These are phyloP conservation scores for Drosophila quadrilineata DNA, from an alignment of 1,140 invertebrate genomes.

Conservation along the genomic window DNA sequence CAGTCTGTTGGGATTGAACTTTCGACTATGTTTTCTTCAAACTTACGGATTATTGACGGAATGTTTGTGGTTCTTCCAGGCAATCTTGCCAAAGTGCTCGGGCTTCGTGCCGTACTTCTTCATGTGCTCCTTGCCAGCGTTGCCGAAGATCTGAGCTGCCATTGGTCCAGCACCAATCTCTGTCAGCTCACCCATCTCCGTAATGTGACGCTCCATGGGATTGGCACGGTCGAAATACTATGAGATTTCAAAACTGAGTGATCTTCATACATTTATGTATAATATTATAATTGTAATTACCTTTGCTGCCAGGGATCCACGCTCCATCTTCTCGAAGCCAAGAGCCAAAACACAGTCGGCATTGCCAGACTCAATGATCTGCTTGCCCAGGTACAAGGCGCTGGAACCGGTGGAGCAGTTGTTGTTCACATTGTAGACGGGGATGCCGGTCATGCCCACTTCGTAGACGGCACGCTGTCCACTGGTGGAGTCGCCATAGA, in stretches of 20 bases:
- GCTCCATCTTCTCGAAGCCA: conserved; percentile 99
- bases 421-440: conserved; percentile 99
- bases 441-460: conserved; percentile 97
- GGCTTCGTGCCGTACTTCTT: conserved; percentile 95
- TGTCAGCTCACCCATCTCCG: conserved; percentile 90
- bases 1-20: conserved; percentile 2
- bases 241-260: neutral
- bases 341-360: conserved; percentile 95
- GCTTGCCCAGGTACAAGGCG: conserved; percentile 94
- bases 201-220: conserved; percentile 96
- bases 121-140: conserved; percentile 98
- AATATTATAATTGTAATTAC: conserved; percentile 65
- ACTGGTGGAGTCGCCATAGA: conserved; percentile 98
- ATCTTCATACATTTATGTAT: too few relatives aligned
- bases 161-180: conserved; percentile 91
- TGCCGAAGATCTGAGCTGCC: conserved; percentile 98
- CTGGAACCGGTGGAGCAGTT: conserved; percentile 98
- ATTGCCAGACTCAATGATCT: conserved; percentile 93
- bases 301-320: conserved; percentile 91
- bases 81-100: conserved; percentile 98
- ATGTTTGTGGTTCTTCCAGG: conserved; percentile 98
- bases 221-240: conserved; percentile 93
- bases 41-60: conserved; percentile 96
- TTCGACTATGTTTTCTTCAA: conserved; percentile 3
- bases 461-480: conserved; percentile 97